Evolutionary conservation across 2,113 vertebrate genomes (phyloP), one percentile per base, ranked within the genome.

Genomic region (Microcebus jonahi): DNA sequence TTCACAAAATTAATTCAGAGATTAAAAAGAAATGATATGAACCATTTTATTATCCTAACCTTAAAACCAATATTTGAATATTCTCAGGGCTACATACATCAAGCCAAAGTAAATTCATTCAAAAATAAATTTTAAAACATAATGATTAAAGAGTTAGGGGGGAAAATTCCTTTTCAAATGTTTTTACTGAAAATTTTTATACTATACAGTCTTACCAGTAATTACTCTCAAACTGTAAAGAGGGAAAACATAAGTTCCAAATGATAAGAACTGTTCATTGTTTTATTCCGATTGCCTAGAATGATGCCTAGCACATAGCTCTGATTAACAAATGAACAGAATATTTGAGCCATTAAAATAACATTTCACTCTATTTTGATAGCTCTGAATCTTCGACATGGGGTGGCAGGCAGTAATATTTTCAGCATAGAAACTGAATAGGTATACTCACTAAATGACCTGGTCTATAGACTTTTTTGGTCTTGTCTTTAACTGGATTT

Each of bases 51-150:
- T 63, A 81, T 80, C 71, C 6, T 75, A 50, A 91, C 42, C 57
- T 65, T 75, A 68, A 94, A 18, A 84, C 25, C n/a, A 61, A 45
- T 70, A 89, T 71, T 86, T 61, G 86, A 53, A 77, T 76, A 87
- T 42, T 45, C 34, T 73, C 84, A 81, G 18, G 17, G 68, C 23
- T 70, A 68, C 34, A 88, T 63, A 90, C 76, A 59, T 90, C 31
- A 94, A 88, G 70, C 42, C 48, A 80, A 96, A 96, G 23, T 85
- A 91, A 95, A 86, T 12, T 13, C 84, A 36, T 71, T 96, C 8
- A 84, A 97, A 95, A 80, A 87, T 36, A 84, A 94, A 75, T 57
- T 71, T 75, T 86, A 80, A 94, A 95, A 71, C 25, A 57, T 23
- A 57, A 77, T n/a, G n/a, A 95, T 68, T 73, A 96, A 93, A 90